A percentile compares a stretch with the other conserved stretches of the same genome.
Conservation (phyloP, 1,140 invertebrate genomes). For the Monochamus saltuarius region DNA sequence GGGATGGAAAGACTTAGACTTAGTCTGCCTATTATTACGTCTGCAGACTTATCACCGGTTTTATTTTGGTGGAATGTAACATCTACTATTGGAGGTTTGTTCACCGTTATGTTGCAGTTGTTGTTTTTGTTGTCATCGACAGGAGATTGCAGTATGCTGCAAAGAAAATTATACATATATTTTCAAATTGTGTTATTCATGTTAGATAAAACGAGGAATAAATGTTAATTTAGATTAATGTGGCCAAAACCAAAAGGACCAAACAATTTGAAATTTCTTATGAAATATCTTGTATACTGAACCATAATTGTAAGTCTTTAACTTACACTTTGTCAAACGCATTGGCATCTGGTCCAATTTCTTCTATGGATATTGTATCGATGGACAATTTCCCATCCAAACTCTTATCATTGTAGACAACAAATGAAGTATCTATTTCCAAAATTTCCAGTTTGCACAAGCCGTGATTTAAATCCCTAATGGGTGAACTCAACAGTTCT, state of each 20-base stretch:
- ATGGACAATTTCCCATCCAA: conserved; percentile 71
- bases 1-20: conserved; percentile 72
- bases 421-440: conserved; percentile 65
- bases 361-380: conserved; percentile 68
- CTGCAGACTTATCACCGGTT: conserved; percentile 63
- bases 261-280: too few relatives aligned
- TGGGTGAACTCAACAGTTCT: conserved; percentile 73
- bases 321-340: conserved; percentile 43
- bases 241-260: too few relatives aligned
- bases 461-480: conserved; percentile 70
- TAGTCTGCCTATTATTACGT: conserved; percentile 71
- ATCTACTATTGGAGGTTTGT: conserved; percentile 67
- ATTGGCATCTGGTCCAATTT: conserved; percentile 66
- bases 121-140: conserved; percentile 59
- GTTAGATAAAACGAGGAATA: background rate
- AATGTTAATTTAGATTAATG: too few relatives aligned
- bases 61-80: conserved; percentile 64
- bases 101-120: conserved; percentile 63
- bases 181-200: too few relatives aligned
- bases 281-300: too few relatives aligned
- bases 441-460: conserved; percentile 70
- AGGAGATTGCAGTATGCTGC: conserved; percentile 69
- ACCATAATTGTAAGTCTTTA: too few relatives aligned
- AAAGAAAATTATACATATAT: too few relatives aligned
- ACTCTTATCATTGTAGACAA: conserved; percentile 70